phyloP scores from a whole-genome alignment of 1,140 invertebrate species.

The Tetragnatha versicolor region DNA sequence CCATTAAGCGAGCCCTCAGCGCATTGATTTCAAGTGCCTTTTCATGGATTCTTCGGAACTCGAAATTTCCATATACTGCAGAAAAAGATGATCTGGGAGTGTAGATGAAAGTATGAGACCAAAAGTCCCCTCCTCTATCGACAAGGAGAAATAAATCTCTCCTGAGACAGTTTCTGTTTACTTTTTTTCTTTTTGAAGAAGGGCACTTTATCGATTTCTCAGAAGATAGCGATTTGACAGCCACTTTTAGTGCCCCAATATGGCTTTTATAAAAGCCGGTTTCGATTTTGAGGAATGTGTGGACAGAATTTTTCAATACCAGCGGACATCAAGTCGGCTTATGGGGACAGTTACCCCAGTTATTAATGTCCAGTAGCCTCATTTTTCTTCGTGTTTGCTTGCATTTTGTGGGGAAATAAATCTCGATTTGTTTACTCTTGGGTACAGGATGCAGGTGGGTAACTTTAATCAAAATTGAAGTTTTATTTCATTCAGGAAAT shows the following conservation, averaged over 20 bases:
- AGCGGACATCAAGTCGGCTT: not conserved
- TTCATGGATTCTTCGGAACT: not conserved
- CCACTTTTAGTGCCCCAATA: constrained; percentile 29
- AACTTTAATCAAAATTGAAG: too few relatives aligned
- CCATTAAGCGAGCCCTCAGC: too few relatives aligned
- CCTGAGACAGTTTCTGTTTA: constrained; percentile 18
- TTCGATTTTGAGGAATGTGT: constrained; percentile 30
- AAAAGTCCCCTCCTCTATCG: constrained; percentile 30
- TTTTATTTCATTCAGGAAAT: too few relatives aligned
- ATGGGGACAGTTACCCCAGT: constrained; percentile 8
- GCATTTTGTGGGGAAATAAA: too few relatives aligned
- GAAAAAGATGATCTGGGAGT: too few relatives aligned
- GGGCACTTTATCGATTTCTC: constrained; percentile 13
- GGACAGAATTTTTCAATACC: constrained; percentile 30
- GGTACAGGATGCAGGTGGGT: too few relatives aligned
- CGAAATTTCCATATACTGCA: not conserved
- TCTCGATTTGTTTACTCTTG: too few relatives aligned
- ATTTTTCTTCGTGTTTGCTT: too few relatives aligned
- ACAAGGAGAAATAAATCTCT: constrained; percentile 39
- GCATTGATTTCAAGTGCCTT: too few relatives aligned
- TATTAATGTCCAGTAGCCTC: constrained; percentile 19
- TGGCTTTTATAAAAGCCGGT: constrained; percentile 35
- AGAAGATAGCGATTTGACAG: constrained; percentile 45
- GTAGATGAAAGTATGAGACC: constrained; percentile 25
- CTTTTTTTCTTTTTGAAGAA: constrained; percentile 14